Evolutionary conservation across 2,113 vertebrate species (phyloP).

Genomic region (Gavia stellata): DNA sequence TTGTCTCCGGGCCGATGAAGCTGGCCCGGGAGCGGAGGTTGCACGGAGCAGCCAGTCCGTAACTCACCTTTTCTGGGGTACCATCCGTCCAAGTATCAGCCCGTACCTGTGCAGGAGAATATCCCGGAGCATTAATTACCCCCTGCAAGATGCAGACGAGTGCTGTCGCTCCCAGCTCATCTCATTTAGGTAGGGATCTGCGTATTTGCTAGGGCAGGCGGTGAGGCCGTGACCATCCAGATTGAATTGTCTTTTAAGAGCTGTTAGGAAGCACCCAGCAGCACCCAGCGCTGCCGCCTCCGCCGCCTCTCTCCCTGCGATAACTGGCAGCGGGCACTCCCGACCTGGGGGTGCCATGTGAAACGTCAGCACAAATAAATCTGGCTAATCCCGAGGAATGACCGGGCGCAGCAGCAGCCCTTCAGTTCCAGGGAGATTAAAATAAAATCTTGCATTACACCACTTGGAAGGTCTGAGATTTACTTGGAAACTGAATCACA

Average conservation of each 20-base stretch:
- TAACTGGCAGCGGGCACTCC: neutral
- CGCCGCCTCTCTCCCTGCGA: neutral
- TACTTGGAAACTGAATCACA: conserved; percentile 71
- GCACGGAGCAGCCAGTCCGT: fast-evolving
- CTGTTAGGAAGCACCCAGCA: neutral
- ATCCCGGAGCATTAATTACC: neutral
- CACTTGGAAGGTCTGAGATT: conserved; percentile 65
- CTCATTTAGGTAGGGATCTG: neutral
- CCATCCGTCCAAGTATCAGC: neutral
- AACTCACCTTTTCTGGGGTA: neutral
- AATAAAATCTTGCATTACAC: conserved; percentile 61
- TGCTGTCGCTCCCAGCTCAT: neutral
- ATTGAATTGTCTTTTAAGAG: neutral
- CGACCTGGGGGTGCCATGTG: conserved; percentile 3
- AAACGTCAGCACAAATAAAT: conserved; percentile 68
- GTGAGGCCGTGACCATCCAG: neutral
- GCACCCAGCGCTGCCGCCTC: neutral
- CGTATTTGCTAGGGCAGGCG: fast-evolving
- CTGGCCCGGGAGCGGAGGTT: neutral
- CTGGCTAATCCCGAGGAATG: conserved; percentile 64
- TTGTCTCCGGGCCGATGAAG: neutral
- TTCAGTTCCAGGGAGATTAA: conserved; percentile 68
- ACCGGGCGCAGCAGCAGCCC: conserved; percentile 73
- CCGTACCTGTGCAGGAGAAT: fast-evolving
- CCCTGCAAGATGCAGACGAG: too few relatives aligned